Percentiles rank a stretch among this genome's conserved stretches.
phyloP scores from a whole-genome alignment of 2,888 invertebrate genomes.

The Autographa pulchrina region DNA sequence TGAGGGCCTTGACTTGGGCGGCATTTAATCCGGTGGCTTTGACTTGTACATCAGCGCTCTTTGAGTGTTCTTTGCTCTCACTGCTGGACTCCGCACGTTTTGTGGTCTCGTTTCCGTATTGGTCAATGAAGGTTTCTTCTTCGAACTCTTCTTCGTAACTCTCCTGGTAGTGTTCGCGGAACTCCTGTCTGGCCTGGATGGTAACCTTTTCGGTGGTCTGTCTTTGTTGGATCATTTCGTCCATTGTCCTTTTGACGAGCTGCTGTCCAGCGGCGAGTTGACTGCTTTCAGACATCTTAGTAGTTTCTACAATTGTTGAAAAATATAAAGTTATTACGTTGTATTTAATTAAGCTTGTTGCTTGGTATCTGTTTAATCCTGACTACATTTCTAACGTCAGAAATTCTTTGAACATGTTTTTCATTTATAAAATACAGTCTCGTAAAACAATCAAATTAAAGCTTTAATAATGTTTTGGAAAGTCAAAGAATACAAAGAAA shows the following conservation, averaged over 20 bases:
- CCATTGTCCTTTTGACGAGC: conserved; percentile 86
- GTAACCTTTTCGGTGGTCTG: conserved; percentile 81
- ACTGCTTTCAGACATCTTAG: conserved; percentile 81
- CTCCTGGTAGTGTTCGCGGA: conserved; percentile 83
- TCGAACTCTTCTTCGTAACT: conserved; percentile 87
- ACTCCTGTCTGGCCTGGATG: conserved; percentile 87
- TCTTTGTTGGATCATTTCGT: conserved; percentile 81
- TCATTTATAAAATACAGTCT: conserved; percentile 21
- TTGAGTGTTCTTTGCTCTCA: conserved; percentile 86
- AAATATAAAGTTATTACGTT: conserved; percentile 40
- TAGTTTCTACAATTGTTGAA: conserved; percentile 67
- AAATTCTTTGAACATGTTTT: conserved; percentile 26
- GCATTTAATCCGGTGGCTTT: conserved; percentile 85
- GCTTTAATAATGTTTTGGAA: conserved; percentile 39
- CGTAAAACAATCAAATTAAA: conserved; percentile 27
- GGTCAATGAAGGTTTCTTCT: conserved; percentile 85
- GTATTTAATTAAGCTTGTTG: conserved; percentile 7
- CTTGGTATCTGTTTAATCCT: conserved; percentile 9
- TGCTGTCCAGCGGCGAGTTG: conserved; percentile 84
- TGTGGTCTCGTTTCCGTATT: conserved; percentile 83
- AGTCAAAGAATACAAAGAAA: conserved; percentile 56
- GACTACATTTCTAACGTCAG: conserved; percentile 14
- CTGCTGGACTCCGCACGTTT: conserved; percentile 85
- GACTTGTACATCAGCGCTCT: conserved; percentile 85
- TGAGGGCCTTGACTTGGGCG: conserved; percentile 85